phyloP scores from a whole-genome alignment of 2,888 invertebrate species.

The Dynastes grantii region DNA sequence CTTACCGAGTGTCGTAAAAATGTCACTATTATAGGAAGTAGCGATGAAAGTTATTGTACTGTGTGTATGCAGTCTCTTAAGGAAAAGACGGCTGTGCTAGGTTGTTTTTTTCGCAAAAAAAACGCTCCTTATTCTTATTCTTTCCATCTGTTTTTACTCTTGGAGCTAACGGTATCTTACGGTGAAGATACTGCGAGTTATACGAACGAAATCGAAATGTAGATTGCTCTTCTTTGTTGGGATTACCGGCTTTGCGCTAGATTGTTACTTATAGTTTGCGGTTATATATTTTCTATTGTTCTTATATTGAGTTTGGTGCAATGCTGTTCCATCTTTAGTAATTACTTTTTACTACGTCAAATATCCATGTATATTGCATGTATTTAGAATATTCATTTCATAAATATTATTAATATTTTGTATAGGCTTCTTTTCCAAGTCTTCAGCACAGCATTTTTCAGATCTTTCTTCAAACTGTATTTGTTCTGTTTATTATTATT shows the following conservation, averaged over 20 bases:
- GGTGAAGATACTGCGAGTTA: neutral
- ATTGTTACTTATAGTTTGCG: too few relatives aligned
- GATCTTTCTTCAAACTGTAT: too few relatives aligned
- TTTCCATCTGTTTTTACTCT: constrained; percentile 33
- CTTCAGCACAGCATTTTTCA: too few relatives aligned
- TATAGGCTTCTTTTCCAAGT: too few relatives aligned
- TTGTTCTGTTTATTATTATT: too few relatives aligned
- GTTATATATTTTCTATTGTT: too few relatives aligned
- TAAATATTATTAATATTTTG: too few relatives aligned
- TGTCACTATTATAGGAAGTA: constrained; percentile 41
- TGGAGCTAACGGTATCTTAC: constrained; percentile 23
- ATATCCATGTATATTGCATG: too few relatives aligned
- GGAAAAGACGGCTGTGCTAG: constrained; percentile 16
- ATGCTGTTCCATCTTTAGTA: too few relatives aligned
- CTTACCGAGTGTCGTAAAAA: constrained; percentile 3
- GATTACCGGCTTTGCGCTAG: neutral
- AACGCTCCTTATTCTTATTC: constrained; percentile 21
- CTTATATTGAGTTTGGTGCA: too few relatives aligned
- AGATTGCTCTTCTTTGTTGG: neutral
- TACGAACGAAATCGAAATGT: constrained; percentile 34
- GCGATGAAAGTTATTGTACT: constrained; percentile 35
- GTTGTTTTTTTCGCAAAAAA: constrained; percentile 21
- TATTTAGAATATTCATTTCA: too few relatives aligned
- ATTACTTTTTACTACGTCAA: too few relatives aligned
- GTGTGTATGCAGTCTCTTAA: constrained; percentile 8